A percentile compares a stretch with the other conserved stretches of the same genome.
Conservation (phyloP, 2,113 vertebrate genomes). For the Acanthochromis polyacanthus region DNA sequence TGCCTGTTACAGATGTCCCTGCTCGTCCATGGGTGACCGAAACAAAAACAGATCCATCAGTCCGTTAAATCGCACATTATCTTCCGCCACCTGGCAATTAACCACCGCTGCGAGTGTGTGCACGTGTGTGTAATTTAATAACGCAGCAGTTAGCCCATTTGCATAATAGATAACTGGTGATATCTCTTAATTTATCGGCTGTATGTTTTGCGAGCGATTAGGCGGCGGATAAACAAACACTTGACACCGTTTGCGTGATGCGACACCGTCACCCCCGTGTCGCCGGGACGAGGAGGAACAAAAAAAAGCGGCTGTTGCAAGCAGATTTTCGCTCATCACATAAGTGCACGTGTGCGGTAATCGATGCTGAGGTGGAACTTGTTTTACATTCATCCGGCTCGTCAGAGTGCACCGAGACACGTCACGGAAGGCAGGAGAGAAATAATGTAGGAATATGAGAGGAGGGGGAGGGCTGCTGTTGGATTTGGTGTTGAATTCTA, state of each 20-base stretch:
- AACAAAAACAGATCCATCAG: slow-evolving; percentile 83
- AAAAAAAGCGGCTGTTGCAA: slow-evolving; percentile 40
- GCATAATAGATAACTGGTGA: slow-evolving; percentile 69
- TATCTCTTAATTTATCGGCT: slow-evolving; percentile 76
- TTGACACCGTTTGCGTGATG: not conserved
- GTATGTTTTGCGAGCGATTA: slow-evolving; percentile 49
- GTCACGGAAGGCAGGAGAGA: slow-evolving; percentile 56
- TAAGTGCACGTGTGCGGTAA: slow-evolving; percentile 53
- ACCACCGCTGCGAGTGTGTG: slow-evolving; percentile 62
- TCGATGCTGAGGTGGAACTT: slow-evolving; percentile 53
- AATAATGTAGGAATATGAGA: slow-evolving; percentile 57
- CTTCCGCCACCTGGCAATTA: slow-evolving; percentile 84
- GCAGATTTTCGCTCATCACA: slow-evolving; percentile 30
- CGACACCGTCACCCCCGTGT: slow-evolving; percentile 55
- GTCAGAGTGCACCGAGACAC: slow-evolving; percentile 54
- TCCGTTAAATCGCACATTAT: slow-evolving; percentile 85
- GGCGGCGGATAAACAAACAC: slow-evolving; percentile 33
- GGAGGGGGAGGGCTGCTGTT: slow-evolving; percentile 31
- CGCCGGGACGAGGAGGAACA: slow-evolving; percentile 7
- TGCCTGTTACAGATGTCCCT: slow-evolving; percentile 77
- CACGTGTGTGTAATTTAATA: slow-evolving; percentile 67
- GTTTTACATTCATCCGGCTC: slow-evolving; percentile 70
- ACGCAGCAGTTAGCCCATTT: slow-evolving; percentile 63
- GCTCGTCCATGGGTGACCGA: slow-evolving; percentile 76
- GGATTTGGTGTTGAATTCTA: slow-evolving; percentile 45